Conservation (phyloP, 2,113 vertebrate genomes). For the Loxodonta africana region DNA sequence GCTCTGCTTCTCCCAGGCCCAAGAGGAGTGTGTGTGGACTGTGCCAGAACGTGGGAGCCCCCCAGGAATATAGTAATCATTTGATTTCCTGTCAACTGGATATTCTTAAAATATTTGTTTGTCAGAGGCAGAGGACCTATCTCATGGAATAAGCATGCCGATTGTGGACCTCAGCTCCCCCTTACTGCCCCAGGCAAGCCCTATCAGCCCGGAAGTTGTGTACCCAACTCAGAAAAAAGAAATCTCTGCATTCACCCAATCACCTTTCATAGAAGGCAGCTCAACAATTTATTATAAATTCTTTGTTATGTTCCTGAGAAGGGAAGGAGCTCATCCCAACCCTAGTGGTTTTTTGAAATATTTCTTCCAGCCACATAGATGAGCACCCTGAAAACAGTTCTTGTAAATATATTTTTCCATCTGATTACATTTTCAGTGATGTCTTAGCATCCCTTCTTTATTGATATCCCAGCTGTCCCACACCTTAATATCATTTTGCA, state of each 20-base stretch:
- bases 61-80: background rate
- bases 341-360: conserved; percentile 22
- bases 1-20: background rate
- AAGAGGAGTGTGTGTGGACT: background rate
- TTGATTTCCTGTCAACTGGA: background rate
- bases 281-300: background rate
- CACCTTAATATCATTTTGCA: background rate
- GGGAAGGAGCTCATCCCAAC: background rate
- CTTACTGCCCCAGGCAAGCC: background rate
- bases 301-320: background rate
- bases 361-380: background rate
- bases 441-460: background rate
- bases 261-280: background rate
- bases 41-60: background rate
- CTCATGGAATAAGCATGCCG: background rate
- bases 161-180: background rate
- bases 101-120: conserved; percentile 12
- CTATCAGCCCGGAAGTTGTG: background rate
- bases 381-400: background rate
- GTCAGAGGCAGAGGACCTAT: background rate
- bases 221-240: background rate
- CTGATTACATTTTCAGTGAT: conserved; percentile 18
- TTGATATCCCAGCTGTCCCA: background rate
- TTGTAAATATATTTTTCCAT: background rate
- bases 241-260: background rate